Evolutionary conservation across 2,797 vertebrate species (phyloP).

Genomic region (Fundulus diaphanus): DNA sequence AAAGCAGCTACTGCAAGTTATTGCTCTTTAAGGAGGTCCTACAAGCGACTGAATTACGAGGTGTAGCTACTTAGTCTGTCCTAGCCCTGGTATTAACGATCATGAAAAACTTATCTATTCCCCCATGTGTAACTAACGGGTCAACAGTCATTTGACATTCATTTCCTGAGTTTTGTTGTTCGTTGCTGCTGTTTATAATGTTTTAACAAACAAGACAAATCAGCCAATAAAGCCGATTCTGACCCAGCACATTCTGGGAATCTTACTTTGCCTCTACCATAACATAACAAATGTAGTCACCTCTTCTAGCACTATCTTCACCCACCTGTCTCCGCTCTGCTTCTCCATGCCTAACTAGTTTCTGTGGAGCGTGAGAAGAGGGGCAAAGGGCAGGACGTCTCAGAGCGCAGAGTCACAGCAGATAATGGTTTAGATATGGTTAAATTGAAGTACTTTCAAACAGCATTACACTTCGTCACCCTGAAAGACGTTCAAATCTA

Average conservation of each 20-base stretch:
- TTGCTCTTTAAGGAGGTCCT: no score
- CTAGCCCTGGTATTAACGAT: no score
- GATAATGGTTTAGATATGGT: neutral
- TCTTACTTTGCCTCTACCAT: neutral
- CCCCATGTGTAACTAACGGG: neutral
- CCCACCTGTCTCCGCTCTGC: neutral
- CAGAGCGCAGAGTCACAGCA: neutral
- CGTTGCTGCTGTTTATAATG: neutral
- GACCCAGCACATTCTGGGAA: neutral
- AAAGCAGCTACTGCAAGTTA: no score
- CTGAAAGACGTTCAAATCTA: neutral
- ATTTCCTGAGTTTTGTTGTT: neutral
- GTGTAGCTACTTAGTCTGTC: no score
- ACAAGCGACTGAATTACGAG: no score
- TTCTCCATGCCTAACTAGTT: neutral
- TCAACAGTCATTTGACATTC: neutral
- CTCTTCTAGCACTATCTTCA: neutral
- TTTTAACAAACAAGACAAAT: neutral
- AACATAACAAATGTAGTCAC: neutral
- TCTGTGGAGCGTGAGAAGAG: neutral
- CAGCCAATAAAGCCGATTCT: conserved; percentile 1
- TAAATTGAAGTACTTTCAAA: neutral
- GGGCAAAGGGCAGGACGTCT: neutral
- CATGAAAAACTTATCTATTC: neutral
- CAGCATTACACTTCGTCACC: neutral